Percentiles rank a stretch among this genome's conserved stretches.
Evolutionary conservation across 2,888 invertebrate species (phyloP).

Genomic region (Orthosia cruda): DNA sequence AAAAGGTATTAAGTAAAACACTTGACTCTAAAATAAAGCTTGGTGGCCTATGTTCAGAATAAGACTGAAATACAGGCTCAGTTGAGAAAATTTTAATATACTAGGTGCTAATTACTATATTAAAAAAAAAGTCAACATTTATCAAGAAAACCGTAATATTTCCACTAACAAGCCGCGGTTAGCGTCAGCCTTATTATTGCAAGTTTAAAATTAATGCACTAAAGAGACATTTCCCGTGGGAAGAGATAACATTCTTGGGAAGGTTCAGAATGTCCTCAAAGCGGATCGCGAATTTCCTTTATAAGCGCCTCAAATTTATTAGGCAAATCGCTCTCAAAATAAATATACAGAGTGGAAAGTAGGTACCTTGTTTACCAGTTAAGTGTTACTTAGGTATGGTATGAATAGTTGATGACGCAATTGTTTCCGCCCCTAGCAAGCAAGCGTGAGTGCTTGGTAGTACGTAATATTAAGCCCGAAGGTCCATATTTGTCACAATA

Average conservation of each 20-base stretch:
- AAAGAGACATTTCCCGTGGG: slow-evolving; percentile 70
- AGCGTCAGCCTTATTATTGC: slow-evolving; percentile 53
- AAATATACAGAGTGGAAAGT: slow-evolving; percentile 75
- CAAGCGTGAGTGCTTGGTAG: slow-evolving; percentile 69
- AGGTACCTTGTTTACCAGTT: slow-evolving; percentile 72
- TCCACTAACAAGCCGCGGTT: slow-evolving; percentile 34
- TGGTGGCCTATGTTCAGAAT: not conserved
- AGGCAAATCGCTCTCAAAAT: slow-evolving; percentile 82
- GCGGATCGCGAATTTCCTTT: slow-evolving; percentile 82
- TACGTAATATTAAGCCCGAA: slow-evolving; percentile 73
- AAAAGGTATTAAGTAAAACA: not conserved
- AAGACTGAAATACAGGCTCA: not conserved
- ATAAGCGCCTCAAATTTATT: slow-evolving; percentile 80
- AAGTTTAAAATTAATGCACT: slow-evolving; percentile 60
- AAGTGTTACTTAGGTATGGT: slow-evolving; percentile 67
- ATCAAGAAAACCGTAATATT: slow-evolving; percentile 13
- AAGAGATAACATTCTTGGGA: slow-evolving; percentile 71
- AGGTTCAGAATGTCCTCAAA: slow-evolving; percentile 79
- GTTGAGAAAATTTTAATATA: not conserved
- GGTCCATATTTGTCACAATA: slow-evolving; percentile 82
- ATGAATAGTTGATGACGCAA: slow-evolving; percentile 79
- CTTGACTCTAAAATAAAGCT: not conserved
- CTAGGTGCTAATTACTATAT: not conserved
- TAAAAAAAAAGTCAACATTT: not conserved
- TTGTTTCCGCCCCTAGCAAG: slow-evolving; percentile 72